Conservation (phyloP, 2,797 vertebrate species). For the Lophotriccus pileatus region DNA sequence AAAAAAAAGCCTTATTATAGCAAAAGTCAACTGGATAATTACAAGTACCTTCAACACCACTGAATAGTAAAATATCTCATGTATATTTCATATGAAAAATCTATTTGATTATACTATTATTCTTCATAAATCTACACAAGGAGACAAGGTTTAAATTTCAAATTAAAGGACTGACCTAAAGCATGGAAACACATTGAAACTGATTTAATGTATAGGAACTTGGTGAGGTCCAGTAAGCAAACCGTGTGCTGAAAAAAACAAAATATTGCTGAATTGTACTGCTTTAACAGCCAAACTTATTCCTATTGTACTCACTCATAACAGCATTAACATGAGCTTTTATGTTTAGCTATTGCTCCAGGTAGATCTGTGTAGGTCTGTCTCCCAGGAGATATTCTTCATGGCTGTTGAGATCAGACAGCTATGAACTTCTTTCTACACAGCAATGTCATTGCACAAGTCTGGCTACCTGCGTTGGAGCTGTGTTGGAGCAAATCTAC, state of each 20-base stretch:
- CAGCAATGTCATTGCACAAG: background rate
- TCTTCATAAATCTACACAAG: background rate
- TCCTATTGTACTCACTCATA: background rate
- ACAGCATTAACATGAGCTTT: background rate
- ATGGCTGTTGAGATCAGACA: background rate
- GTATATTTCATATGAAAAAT: constrained; percentile 2
- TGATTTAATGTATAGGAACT: background rate
- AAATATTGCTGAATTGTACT: background rate
- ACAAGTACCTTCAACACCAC: background rate
- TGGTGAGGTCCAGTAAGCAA: background rate
- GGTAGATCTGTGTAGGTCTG: background rate
- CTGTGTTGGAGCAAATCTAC: background rate
- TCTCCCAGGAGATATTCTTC: background rate
- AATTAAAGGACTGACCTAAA: background rate
- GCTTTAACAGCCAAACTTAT: background rate
- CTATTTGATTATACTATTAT: background rate
- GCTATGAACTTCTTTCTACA: background rate
- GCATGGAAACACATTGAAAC: background rate
- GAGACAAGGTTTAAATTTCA: background rate
- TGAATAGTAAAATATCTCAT: background rate
- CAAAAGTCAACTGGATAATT: constrained; percentile 1
- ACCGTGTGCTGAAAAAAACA: background rate
- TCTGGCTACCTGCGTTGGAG: background rate
- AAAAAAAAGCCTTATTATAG: background rate
- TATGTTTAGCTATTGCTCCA: background rate